Conservation (phyloP, 2,888 invertebrate genomes). For the Schizotus pectinicornis region DNA sequence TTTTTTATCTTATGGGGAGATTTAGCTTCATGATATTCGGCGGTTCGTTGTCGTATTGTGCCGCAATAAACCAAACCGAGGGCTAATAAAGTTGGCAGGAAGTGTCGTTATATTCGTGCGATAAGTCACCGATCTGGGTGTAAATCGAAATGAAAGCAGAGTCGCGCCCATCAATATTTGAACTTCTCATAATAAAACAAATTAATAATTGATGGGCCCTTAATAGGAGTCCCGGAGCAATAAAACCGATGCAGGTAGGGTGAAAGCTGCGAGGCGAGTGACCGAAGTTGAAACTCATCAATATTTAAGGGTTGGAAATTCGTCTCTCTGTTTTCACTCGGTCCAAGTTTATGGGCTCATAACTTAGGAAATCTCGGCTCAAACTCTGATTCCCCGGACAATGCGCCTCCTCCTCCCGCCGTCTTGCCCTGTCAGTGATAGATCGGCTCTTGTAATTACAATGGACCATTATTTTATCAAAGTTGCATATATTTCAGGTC, state of each 20-base stretch:
- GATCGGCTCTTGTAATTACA: slow-evolving; percentile 40
- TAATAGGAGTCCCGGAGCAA: slow-evolving; percentile 23
- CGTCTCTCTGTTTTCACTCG: slow-evolving; percentile 44
- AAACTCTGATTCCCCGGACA: slow-evolving; percentile 42
- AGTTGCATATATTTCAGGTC: slow-evolving; percentile 33
- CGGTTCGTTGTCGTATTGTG: too few species aligned
- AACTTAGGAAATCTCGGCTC: slow-evolving; percentile 44
- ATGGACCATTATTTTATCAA: slow-evolving; percentile 39
- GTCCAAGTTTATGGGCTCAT: slow-evolving; percentile 44
- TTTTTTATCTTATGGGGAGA: not conserved
- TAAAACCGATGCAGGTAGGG: slow-evolving; percentile 22
- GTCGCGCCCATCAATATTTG: slow-evolving; percentile 20
- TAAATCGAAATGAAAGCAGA: slow-evolving; percentile 13
- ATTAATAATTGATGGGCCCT: slow-evolving; percentile 28
- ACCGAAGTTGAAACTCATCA: slow-evolving; percentile 35
- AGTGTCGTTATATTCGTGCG: too few species aligned
- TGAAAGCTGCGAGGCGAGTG: slow-evolving; percentile 23
- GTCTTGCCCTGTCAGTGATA: slow-evolving; percentile 28
- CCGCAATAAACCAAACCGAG: too few species aligned
- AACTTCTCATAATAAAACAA: slow-evolving; percentile 24
- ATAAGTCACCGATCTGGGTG: slow-evolving; percentile 1
- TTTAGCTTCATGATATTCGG: not conserved
- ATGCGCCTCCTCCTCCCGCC: slow-evolving; percentile 35
- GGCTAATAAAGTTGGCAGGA: too few species aligned
- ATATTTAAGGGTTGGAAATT: slow-evolving; percentile 44